Conservation (phyloP, 1,140 invertebrate species). For the Dinoponera quadriceps region DNA sequence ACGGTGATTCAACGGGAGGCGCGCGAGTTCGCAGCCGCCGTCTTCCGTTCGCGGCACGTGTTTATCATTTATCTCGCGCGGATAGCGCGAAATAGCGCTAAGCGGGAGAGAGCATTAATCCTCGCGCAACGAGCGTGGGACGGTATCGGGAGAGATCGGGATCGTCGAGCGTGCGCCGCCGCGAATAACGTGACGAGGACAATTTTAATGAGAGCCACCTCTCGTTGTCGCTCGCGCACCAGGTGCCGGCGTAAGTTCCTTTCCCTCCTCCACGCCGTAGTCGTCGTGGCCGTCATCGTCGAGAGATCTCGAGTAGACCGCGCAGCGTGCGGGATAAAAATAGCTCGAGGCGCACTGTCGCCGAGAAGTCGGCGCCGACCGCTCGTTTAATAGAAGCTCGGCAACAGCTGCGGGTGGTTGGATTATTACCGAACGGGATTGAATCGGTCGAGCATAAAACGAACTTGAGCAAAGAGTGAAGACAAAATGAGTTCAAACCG, state of each 20-base stretch:
- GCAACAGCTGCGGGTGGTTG: constrained; percentile 52
- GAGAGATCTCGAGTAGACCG: constrained; percentile 62
- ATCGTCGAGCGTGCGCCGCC: not conserved
- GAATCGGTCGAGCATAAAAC: constrained; percentile 37
- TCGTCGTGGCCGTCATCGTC: not conserved
- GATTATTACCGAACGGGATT: constrained; percentile 57
- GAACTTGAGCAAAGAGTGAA: constrained; percentile 34
- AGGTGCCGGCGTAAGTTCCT: constrained; percentile 25
- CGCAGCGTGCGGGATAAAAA: constrained; percentile 46
- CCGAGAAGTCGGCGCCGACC: constrained; percentile 10
- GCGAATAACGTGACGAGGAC: not conserved
- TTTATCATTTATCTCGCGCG: constrained; percentile 7
- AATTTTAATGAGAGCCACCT: not conserved
- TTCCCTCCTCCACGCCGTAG: not conserved
- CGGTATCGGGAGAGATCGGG: not conserved
- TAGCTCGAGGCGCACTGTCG: constrained; percentile 41
- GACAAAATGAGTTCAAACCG: constrained; percentile 6
- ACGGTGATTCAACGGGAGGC: constrained; percentile 10
- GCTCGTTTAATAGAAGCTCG: constrained; percentile 47
- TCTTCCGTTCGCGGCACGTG: constrained; percentile 18
- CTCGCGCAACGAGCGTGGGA: not conserved
- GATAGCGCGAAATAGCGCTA: not conserved
- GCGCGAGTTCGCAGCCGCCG: not conserved
- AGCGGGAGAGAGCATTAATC: not conserved
- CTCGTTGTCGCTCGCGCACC: not conserved